phyloP scores from a whole-genome alignment of 2,797 vertebrate species.

The Luscinia luscinia region DNA sequence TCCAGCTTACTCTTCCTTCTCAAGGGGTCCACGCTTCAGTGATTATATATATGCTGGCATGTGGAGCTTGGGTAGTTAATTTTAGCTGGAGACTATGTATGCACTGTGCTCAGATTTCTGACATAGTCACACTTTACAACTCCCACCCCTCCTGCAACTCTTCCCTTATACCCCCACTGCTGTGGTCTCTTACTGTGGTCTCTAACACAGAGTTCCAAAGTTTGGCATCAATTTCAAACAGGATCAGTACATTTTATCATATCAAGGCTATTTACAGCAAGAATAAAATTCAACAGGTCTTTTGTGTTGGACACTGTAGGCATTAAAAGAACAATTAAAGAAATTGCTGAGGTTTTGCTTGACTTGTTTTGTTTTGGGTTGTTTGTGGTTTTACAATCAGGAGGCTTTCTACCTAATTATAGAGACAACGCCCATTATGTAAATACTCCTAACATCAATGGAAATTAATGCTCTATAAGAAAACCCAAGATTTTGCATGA shows the following conservation, averaged over 20 bases:
- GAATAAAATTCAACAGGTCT: background rate
- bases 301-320: background rate
- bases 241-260: background rate
- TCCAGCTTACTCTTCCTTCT: conserved; percentile 39
- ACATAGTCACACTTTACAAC: conserved; percentile 51
- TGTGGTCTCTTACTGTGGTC: background rate
- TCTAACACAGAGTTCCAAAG: background rate
- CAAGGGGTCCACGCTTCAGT: conserved; percentile 29
- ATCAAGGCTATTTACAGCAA: background rate
- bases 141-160: conserved; percentile 49
- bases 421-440: background rate
- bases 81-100: conserved; percentile 78
- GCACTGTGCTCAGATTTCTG: conserved; percentile 72
- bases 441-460: background rate
- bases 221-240: background rate
- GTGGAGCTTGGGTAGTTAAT: conserved; percentile 75
- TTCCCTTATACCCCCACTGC: background rate
- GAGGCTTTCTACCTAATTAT: background rate
- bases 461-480: background rate
- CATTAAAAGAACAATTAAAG: background rate
- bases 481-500: background rate
- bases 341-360: background rate
- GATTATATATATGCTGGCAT: conserved; percentile 42
- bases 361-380: background rate
- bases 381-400: background rate